phyloP scores from a whole-genome alignment of 2,888 invertebrate genomes.

The Baronia brevicornis region DNA sequence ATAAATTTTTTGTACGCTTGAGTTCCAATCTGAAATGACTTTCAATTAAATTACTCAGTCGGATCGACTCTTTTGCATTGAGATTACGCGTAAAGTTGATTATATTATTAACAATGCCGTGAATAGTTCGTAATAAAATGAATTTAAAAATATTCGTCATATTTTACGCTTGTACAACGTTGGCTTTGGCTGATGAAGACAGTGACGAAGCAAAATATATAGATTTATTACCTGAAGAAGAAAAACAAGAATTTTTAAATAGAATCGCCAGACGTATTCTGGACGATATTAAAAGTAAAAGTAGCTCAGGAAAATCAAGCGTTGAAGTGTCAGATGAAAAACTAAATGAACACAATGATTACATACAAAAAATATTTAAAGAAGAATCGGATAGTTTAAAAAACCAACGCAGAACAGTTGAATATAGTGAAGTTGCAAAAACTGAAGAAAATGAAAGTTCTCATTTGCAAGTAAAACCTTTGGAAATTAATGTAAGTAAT shows the following conservation, averaged over 20 bases:
- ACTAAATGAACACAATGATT: slow-evolving; percentile 38
- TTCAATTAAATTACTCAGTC: slow-evolving; percentile 15
- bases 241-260: slow-evolving; percentile 48
- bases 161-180: slow-evolving; percentile 17
- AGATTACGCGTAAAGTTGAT: slow-evolving; percentile 4
- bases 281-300: slow-evolving; percentile 33
- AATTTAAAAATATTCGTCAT: slow-evolving; percentile 24
- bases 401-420: slow-evolving; percentile 13
- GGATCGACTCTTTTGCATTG: slow-evolving; percentile 3
- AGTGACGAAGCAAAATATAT: slow-evolving; percentile 45
- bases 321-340: slow-evolving; percentile 37
- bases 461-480: slow-evolving; percentile 17
- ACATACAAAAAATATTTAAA: slow-evolving; percentile 38
- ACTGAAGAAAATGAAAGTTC: slow-evolving; percentile 9
- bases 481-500: slow-evolving; percentile 16
- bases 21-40: slow-evolving; percentile 16
- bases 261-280: slow-evolving; percentile 48
- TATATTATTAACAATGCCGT: slow-evolving; percentile 24
- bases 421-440: slow-evolving; percentile 4
- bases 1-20: slow-evolving; percentile 18
- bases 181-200: slow-evolving; percentile 12
- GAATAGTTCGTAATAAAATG: slow-evolving; percentile 27
- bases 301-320: slow-evolving; percentile 22
- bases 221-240: slow-evolving; percentile 45
- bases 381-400: slow-evolving; percentile 37